Evolutionary conservation across 1,140 invertebrate genomes (phyloP), one percentile per base, ranked within the genome.

Genomic region (Musca domestica): DNA sequence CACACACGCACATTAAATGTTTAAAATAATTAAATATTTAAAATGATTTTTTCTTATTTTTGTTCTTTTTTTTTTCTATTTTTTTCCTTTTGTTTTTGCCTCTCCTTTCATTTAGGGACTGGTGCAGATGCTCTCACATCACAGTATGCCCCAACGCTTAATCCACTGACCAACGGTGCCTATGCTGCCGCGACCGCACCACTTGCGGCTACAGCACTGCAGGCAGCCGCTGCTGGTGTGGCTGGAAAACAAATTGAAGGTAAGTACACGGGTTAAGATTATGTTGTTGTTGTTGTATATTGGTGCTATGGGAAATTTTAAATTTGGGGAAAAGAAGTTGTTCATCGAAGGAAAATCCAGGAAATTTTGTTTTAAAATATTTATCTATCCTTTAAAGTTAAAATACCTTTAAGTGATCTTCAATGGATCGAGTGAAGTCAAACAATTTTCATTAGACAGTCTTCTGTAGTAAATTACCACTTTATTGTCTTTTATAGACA

Each of bases 201-300:
- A 15, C 46, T 77, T 46, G 76, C 73, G 63, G 64, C 77, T 41
- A 71, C 71, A 68, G 75, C 76, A 17, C 64, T 81, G 34, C 75
- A 78, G 47, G 76, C 75, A 20, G 76, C 78, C 9, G 78, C 78
- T 22, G 76, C 77, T 15, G 74, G 75, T 19, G 79, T 81, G 52
- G 77, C 77, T 67, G 79, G 79, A 30, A 81, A 81, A 64, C 79
- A 81, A 71, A 78, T 81, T 64, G 79, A 81, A 69, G 79, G 79
- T 81, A 51, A 74, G 71, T 66, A 66, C 47, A 19, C 22, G 3
- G 14, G 22, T 61, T 61, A 2, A 12, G 17, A 64, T 46, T 34
- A 41, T 64, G 15, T 19, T 9, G 1, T 66, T 66, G 15, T 23
- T 66, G 23, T 49, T 49, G 14, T 47, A 19, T 41, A 15, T 46